phyloP scores from a whole-genome alignment of 2,113 vertebrate species.

The Pao palembangensis region DNA sequence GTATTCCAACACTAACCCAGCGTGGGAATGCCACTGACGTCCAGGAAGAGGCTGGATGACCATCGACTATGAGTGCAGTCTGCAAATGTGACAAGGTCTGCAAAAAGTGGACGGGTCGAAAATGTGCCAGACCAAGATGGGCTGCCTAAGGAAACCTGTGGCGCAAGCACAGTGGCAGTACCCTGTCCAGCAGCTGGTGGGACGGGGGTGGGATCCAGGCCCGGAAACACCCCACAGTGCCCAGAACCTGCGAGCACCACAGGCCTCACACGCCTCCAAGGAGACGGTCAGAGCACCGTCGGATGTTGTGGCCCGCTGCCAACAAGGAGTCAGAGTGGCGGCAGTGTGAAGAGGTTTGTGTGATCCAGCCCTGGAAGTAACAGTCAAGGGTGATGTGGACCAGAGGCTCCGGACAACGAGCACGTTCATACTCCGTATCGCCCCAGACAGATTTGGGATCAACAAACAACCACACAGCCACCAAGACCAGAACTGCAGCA shows the following conservation, averaged over 20 bases:
- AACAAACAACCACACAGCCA: not conserved
- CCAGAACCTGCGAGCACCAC: not conserved
- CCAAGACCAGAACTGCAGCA: not conserved
- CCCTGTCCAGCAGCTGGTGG: not conserved
- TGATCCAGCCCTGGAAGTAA: not conserved
- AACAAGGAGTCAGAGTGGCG: not conserved
- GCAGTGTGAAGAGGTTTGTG: conserved; percentile 7
- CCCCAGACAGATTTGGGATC: not conserved
- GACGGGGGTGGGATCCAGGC: not conserved
- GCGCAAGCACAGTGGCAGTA: not conserved
- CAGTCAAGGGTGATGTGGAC: conserved; percentile 13
- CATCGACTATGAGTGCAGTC: too few relatives aligned
- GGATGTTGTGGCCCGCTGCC: not conserved
- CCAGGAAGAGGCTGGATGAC: too few relatives aligned
- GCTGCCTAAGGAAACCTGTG: not conserved
- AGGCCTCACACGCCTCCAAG: not conserved
- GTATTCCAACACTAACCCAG: too few relatives aligned
- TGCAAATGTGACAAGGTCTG: too few relatives aligned
- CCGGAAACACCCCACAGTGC: not conserved
- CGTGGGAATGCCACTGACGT: too few relatives aligned
- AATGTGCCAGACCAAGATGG: not conserved
- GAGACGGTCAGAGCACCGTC: not conserved
- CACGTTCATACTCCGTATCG: conserved; percentile 2
- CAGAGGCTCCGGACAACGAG: conserved; percentile 5
- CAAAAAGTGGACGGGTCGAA: not conserved